Percentiles rank a stretch among this genome's conserved stretches.
Evolutionary conservation across 2,888 invertebrate genomes (phyloP).

Genomic region (Ectobius pallidus): DNA sequence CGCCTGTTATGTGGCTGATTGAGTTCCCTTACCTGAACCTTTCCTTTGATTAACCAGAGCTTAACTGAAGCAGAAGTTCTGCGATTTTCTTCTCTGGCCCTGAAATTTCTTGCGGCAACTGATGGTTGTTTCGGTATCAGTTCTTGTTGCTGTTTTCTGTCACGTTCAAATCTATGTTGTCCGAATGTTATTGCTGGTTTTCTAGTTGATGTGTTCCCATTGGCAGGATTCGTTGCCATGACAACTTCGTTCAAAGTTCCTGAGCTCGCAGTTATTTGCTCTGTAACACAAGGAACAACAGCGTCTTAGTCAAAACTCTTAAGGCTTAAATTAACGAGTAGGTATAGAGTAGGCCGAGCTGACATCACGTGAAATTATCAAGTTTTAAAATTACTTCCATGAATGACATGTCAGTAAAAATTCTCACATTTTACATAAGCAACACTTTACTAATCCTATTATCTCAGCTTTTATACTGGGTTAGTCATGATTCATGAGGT

Average conservation of each 20-base stretch:
- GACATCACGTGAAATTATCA: too few species aligned
- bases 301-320: too few species aligned
- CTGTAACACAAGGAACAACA: constrained; percentile 53
- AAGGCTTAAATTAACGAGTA: too few species aligned
- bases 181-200: constrained; percentile 41
- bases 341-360: too few species aligned
- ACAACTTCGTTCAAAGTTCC: constrained; percentile 49
- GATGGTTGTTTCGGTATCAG: constrained; percentile 41
- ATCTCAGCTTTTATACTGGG: too few species aligned
- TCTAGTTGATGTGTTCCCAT: constrained; percentile 35
- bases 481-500: too few species aligned
- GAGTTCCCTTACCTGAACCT: constrained; percentile 51
- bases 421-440: too few species aligned
- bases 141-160: constrained; percentile 23
- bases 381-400: too few species aligned
- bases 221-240: constrained; percentile 44
- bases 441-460: too few species aligned
- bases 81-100: constrained; percentile 36
- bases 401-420: too few species aligned
- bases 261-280: constrained; percentile 53
- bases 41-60: constrained; percentile 54
- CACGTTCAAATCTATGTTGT: constrained; percentile 49
- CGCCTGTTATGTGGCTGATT: too few species aligned
- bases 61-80: constrained; percentile 50
- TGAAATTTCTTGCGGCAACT: too few species aligned